These are phyloP conservation scores for Drosophila ironensis DNA, from an alignment of 1,140 invertebrate species.

Conservation along the genomic window DNA sequence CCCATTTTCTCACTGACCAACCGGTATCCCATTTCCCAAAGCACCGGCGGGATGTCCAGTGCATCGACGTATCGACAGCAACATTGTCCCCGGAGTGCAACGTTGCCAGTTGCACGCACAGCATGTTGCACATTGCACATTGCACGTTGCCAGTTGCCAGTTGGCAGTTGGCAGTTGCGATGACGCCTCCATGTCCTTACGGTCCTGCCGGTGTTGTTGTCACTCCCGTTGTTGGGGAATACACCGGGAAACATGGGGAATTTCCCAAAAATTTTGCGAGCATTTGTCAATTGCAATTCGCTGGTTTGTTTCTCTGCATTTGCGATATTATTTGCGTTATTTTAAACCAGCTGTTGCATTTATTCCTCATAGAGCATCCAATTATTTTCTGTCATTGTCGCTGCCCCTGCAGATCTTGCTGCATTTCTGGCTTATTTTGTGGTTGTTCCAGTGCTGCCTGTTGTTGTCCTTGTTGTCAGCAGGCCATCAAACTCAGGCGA, in stretches of 20 bases:
- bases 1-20: neutral
- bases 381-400: no score
- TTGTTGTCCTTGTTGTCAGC: slow-evolving; percentile 39
- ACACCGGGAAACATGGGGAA: neutral
- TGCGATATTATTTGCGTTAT: no score
- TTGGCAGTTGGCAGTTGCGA: slow-evolving; percentile 37
- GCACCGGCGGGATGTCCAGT: slow-evolving; percentile 1
- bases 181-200: slow-evolving; percentile 64
- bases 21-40: no score
- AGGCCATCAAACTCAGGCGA: slow-evolving; percentile 69
- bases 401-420: no score
- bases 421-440: neutral
- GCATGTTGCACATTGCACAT: slow-evolving; percentile 23
- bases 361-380: no score
- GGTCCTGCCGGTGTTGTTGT: slow-evolving; percentile 38
- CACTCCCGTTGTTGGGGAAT: slow-evolving; percentile 7
- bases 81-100: slow-evolving; percentile 61
- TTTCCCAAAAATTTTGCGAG: no score
- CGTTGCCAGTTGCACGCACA: slow-evolving; percentile 11
- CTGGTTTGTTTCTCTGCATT: no score
- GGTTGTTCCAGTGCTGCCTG: neutral
- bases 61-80: slow-evolving; percentile 66
- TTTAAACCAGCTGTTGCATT: no score
- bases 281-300: no score
- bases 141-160: slow-evolving; percentile 27